A percentile compares a stretch with the other conserved stretches of the same genome.
Evolutionary conservation across 2,888 invertebrate genomes (phyloP).

Genomic region (Lymantria monacha): DNA sequence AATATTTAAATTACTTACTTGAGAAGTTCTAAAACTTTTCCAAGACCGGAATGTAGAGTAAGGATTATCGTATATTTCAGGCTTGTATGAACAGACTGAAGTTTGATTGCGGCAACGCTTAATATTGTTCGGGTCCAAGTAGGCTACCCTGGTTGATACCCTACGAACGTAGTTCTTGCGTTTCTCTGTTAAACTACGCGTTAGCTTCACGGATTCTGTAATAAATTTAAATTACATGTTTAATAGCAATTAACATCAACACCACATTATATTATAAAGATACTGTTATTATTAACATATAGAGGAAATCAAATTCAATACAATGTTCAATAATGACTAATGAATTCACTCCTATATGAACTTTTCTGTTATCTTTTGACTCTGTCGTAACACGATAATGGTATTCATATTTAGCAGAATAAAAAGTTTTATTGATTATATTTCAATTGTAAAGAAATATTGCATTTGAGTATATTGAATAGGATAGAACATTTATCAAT

Average conservation of each 20-base stretch:
- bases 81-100: conserved; percentile 66
- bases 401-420: too few species aligned
- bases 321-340: too few species aligned
- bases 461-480: too few species aligned
- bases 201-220: conserved; percentile 77
- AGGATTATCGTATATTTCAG: conserved; percentile 58
- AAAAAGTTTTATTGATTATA: too few species aligned
- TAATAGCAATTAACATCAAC: not conserved
- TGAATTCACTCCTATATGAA: too few species aligned
- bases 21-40: conserved; percentile 72
- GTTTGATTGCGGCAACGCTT: conserved; percentile 65
- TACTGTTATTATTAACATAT: too few species aligned
- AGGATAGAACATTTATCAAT: too few species aligned
- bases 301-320: too few species aligned
- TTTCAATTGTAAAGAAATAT: too few species aligned
- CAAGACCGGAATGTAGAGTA: conserved; percentile 74
- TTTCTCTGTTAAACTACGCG: conserved; percentile 82
- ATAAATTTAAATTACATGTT: not conserved
- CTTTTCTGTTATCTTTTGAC: too few species aligned
- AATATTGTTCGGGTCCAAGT: conserved; percentile 59
- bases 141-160: conserved; percentile 82
- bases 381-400: too few species aligned
- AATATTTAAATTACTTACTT: conserved; percentile 2
- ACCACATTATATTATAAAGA: too few species aligned
- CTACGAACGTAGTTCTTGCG: conserved; percentile 85